phyloP scores from a whole-genome alignment of 2,113 vertebrate species.

The Mystacornis crossleyi region DNA sequence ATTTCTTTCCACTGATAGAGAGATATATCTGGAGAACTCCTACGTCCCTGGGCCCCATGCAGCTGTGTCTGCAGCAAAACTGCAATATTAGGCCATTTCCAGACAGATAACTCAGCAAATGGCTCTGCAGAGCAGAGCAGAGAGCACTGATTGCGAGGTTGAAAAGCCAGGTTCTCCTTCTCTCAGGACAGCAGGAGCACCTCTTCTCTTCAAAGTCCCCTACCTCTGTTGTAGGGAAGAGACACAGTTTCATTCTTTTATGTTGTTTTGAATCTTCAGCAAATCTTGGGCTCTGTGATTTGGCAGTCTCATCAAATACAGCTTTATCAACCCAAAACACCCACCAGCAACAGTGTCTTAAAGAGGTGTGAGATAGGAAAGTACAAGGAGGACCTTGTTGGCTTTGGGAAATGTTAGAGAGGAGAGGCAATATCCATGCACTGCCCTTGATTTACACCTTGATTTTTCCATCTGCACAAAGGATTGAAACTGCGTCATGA shows the following conservation, averaged over 20 bases:
- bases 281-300: neutral
- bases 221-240: neutral
- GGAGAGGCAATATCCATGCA: neutral
- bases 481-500: slow-evolving; percentile 54
- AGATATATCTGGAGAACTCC: neutral
- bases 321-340: neutral
- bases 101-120: neutral
- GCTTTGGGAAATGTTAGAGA: neutral
- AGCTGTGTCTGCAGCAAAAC: slow-evolving; percentile 1
- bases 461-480: slow-evolving; percentile 57
- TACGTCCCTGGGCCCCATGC: neutral
- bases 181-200: neutral
- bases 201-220: neutral
- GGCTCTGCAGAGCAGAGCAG: neutral
- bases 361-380: neutral
- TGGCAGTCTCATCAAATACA: neutral
- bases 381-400: neutral
- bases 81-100: neutral
- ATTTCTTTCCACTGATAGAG: neutral
- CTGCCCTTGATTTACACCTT: slow-evolving; percentile 64
- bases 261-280: neutral
- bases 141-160: neutral
- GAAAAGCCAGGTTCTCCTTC: neutral
- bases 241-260: neutral
- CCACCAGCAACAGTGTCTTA: neutral